phyloP scores from a whole-genome alignment of 2,797 vertebrate genomes.

The Euphonia xanthogaster region DNA sequence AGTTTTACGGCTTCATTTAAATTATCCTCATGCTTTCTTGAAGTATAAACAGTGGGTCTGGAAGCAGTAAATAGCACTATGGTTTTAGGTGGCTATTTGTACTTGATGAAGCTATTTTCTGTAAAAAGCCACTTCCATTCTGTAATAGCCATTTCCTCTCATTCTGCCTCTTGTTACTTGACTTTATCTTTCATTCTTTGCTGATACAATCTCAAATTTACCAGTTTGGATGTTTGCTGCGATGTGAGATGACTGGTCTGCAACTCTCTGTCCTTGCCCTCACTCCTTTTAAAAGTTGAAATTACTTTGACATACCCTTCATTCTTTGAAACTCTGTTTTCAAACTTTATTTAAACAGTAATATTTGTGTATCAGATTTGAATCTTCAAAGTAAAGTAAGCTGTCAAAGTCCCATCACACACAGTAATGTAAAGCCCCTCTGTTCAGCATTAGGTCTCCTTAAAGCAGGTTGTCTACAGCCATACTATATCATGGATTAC shows the following conservation, averaged over 20 bases:
- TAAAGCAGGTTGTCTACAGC: background rate
- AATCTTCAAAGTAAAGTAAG: background rate
- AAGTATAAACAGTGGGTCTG: background rate
- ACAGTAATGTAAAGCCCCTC: background rate
- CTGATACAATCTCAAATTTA: background rate
- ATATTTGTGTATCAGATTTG: background rate
- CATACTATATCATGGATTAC: background rate
- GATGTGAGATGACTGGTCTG: background rate
- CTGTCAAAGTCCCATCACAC: background rate
- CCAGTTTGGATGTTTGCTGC: background rate
- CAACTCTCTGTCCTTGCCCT: background rate
- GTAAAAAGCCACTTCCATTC: background rate
- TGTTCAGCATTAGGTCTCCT: background rate
- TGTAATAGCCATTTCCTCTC: background rate
- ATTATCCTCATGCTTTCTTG: background rate
- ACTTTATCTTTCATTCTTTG: background rate
- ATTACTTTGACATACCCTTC: background rate
- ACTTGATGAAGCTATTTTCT: background rate
- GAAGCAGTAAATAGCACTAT: background rate
- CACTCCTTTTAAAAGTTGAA: background rate
- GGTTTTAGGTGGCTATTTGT: background rate
- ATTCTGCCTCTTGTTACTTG: background rate
- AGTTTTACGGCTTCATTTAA: background rate
- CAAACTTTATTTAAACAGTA: background rate
- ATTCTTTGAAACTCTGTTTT: background rate